Conservation (phyloP, 2,797 vertebrate genomes). For the Oreonectes daqikongensis region DNA sequence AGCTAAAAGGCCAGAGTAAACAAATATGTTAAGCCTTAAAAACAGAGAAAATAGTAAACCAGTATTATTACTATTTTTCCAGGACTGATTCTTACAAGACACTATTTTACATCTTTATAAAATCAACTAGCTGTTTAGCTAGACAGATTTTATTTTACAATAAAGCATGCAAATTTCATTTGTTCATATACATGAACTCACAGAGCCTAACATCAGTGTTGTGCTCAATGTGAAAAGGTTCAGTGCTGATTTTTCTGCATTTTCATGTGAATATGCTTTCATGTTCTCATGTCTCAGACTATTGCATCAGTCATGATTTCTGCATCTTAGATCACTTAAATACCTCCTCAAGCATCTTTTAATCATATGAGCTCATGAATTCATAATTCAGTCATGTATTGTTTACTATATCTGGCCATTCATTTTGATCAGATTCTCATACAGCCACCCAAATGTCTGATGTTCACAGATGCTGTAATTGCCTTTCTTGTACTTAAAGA, state of each 20-base stretch:
- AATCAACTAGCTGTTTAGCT: too few species aligned
- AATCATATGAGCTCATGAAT: background rate
- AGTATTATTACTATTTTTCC: too few species aligned
- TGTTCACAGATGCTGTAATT: constrained; percentile 66
- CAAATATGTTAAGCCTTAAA: too few species aligned
- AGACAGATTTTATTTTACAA: too few species aligned
- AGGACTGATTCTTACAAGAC: too few species aligned
- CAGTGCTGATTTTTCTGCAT: too few species aligned
- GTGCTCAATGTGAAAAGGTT: too few species aligned
- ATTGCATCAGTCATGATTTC: background rate
- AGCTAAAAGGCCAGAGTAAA: too few species aligned
- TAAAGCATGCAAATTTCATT: too few species aligned
- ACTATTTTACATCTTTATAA: background rate
- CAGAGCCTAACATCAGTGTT: background rate
- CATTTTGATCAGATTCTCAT: constrained; percentile 63
- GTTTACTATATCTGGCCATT: constrained; percentile 4
- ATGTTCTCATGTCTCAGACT: background rate
- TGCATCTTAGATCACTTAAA: background rate
- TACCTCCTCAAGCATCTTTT: background rate
- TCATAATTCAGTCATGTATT: constrained; percentile 30
- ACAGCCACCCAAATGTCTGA: constrained; percentile 72
- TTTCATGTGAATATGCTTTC: background rate
- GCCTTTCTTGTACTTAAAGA: constrained; percentile 38
- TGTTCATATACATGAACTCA: too few species aligned
- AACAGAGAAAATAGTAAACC: too few species aligned